phyloP scores from a whole-genome alignment of 2,113 vertebrate genomes.

The Charadrius vociferus region DNA sequence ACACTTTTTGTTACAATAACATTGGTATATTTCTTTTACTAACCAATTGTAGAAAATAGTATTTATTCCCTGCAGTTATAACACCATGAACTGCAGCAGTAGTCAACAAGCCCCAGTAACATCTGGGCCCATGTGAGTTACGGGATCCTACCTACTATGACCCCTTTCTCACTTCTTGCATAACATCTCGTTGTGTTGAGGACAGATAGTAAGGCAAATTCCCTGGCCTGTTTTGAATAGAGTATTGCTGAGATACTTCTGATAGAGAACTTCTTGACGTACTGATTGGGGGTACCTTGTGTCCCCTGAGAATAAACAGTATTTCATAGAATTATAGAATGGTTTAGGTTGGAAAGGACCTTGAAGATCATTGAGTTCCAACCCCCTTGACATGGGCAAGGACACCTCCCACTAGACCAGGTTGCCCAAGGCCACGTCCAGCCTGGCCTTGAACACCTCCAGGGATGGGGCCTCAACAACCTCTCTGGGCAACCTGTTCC shows the following conservation, averaged over 20 bases:
- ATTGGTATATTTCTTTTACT: neutral
- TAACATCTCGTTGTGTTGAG: neutral
- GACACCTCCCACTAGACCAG: too few relatives aligned
- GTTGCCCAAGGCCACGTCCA: too few relatives aligned
- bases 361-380: too few relatives aligned
- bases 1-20: neutral
- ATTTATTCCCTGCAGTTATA: neutral
- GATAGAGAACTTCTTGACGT: neutral
- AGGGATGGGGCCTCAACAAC: too few relatives aligned
- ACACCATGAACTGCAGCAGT: neutral
- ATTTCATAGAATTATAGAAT: too few relatives aligned
- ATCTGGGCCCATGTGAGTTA: neutral
- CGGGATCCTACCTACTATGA: rapidly evolving
- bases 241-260: neutral
- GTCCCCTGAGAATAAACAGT: neutral
- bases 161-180: neutral
- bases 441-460: too few relatives aligned
- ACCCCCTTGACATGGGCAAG: too few relatives aligned
- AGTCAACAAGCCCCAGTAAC: neutral
- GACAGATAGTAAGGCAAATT: neutral
- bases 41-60: rapidly evolving
- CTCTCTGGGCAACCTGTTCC: too few relatives aligned
- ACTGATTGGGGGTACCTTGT: rapidly evolving
- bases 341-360: too few relatives aligned
- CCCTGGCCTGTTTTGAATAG: neutral